Conservation (phyloP, 2,113 vertebrate genomes). For the Nettapus auritus region DNA sequence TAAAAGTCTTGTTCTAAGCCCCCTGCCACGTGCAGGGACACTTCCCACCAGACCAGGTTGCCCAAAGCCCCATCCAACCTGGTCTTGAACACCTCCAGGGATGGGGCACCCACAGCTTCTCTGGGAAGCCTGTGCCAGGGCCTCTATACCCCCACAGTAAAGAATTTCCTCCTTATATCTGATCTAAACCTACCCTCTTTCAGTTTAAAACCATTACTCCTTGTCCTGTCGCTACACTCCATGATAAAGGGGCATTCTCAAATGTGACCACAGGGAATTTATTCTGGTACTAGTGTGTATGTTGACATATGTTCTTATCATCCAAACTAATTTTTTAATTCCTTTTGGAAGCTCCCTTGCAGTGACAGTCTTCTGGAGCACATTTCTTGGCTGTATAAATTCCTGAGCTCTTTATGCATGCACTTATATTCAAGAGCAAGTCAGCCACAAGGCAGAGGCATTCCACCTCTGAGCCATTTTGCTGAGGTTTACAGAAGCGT, state of each 20-base stretch:
- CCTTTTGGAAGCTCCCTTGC: background rate
- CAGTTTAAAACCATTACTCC: too few species aligned
- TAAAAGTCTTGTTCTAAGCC: too few species aligned
- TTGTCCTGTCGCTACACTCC: too few species aligned
- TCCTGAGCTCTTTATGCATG: background rate
- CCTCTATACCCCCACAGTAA: too few species aligned
- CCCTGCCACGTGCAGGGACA: too few species aligned
- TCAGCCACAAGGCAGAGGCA: background rate
- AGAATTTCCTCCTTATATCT: too few species aligned
- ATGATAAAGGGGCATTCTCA: background rate
- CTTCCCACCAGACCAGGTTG: too few species aligned
- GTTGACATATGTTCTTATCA: background rate
- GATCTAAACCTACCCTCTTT: too few species aligned
- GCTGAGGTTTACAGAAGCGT: slow-evolving; percentile 1
- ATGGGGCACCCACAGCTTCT: too few species aligned
- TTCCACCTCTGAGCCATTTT: background rate
- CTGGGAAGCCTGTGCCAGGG: too few species aligned
- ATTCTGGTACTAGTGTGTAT: background rate
- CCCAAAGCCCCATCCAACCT: too few species aligned
- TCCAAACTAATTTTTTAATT: background rate
- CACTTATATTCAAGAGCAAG: slow-evolving; percentile 6
- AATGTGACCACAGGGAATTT: background rate
- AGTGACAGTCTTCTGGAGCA: background rate
- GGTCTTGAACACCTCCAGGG: too few species aligned
- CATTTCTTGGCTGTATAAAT: background rate